Percentiles rank a stretch among this genome's conserved stretches.
Evolutionary conservation across 2,888 invertebrate genomes (phyloP).

Genomic region (Torymus texanus): DNA sequence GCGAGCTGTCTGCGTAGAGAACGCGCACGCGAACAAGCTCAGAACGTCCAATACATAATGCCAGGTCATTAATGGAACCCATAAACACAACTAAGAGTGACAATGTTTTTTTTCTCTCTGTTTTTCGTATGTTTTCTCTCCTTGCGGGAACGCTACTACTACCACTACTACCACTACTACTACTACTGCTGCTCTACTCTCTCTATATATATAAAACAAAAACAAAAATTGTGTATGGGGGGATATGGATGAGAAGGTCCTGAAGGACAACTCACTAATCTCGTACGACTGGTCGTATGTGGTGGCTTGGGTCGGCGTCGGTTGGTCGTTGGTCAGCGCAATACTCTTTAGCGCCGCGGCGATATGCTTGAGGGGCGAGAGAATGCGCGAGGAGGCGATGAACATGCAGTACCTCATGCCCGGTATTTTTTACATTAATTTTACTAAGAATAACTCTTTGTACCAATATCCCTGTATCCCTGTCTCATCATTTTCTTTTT

Average conservation of each 20-base stretch:
- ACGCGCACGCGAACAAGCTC: conserved; percentile 83
- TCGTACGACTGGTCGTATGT: conserved; percentile 98
- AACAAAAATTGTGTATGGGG: conserved; percentile 1
- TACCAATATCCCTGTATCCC: neutral
- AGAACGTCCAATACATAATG: conserved; percentile 92
- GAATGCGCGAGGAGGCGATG: conserved; percentile 95
- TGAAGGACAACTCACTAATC: conserved; percentile 89
- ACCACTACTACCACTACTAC: conserved; percentile 22
- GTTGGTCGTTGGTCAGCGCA: conserved; percentile 92
- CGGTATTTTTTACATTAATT: conserved; percentile 79
- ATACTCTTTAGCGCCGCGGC: conserved; percentile 95
- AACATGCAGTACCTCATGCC: conserved; percentile 99
- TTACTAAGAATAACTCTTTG: neutral
- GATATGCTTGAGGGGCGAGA: conserved; percentile 94
- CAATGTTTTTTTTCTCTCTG: conserved; percentile 59
- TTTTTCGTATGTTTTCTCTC: conserved; percentile 10
- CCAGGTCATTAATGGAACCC: conserved; percentile 81
- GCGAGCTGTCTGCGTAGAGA: conserved; percentile 87
- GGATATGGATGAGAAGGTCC: conserved; percentile 79
- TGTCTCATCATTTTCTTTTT: neutral
- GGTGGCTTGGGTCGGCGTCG: conserved; percentile 97
- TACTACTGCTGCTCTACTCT: neutral
- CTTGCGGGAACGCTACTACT: conserved; percentile 17
- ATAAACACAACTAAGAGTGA: neutral
- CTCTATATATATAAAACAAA: conserved; percentile 7